A percentile compares a stretch with the other conserved stretches of the same genome.
Evolutionary conservation across 2,797 vertebrate genomes (phyloP).

Genomic region (Acipenser transmontanus): DNA sequence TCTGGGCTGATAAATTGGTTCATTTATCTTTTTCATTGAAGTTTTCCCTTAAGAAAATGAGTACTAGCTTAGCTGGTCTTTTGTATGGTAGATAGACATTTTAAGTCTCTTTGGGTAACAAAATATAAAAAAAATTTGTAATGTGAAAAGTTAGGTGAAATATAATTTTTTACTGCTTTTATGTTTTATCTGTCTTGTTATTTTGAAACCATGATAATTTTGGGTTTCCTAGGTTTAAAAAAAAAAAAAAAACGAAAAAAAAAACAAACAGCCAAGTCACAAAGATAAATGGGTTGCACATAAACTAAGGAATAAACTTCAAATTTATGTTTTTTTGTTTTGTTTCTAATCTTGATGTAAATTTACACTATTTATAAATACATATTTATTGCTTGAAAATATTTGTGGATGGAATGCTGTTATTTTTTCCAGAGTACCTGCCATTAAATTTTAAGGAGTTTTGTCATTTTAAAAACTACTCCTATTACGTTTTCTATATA

Average conservation of each 20-base stretch:
- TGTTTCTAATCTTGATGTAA: conserved; percentile 99
- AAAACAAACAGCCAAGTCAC: conserved; percentile 85
- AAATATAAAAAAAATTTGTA: conserved; percentile 58
- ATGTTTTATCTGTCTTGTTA: conserved; percentile 68
- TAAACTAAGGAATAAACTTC: conserved; percentile 92
- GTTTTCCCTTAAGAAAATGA: conserved; percentile 61
- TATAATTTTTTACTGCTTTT: conserved; percentile 75
- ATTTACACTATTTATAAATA: conserved; percentile 99
- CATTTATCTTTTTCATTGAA: conserved; percentile 52
- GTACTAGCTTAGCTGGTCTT: conserved; percentile 81
- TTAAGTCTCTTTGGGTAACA: conserved; percentile 74
- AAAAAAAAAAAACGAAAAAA: conserved; percentile 44
- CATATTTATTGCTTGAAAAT: conserved; percentile 99
- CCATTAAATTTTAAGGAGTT: conserved; percentile 99
- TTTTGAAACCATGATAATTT: conserved; percentile 70
- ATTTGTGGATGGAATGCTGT: conserved; percentile 99
- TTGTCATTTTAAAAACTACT: conserved; percentile 88
- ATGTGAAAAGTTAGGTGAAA: conserved; percentile 80
- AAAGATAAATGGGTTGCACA: conserved; percentile 97
- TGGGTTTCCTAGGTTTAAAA: conserved; percentile 72
- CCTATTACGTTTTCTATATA: conserved; percentile 96
- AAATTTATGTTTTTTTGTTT: conserved; percentile 85
- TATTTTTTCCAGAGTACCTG: conserved; percentile 98
- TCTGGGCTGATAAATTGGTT: conserved; percentile 71
- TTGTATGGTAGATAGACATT: conserved; percentile 83